phyloP scores from a whole-genome alignment of 1,140 invertebrate genomes.

The Drosophila novamexicana region DNA sequence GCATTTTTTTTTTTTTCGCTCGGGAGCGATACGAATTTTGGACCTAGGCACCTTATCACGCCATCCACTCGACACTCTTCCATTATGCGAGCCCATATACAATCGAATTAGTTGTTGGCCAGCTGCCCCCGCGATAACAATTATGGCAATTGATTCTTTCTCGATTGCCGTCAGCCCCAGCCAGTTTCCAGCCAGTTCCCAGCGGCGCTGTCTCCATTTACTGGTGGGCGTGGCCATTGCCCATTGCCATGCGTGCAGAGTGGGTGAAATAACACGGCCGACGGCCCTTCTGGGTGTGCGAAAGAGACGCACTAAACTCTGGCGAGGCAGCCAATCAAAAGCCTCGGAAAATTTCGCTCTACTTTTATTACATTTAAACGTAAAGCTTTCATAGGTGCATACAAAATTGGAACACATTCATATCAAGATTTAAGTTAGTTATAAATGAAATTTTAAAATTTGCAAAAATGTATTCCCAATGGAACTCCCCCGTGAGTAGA shows the following conservation, averaged over 20 bases:
- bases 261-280: not conserved
- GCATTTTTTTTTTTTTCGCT: not conserved
- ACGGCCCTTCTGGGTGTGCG: not conserved
- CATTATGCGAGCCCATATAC: slow-evolving; percentile 29
- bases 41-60: slow-evolving; percentile 40
- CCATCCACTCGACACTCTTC: slow-evolving; percentile 45
- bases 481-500: too few relatives aligned
- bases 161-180: slow-evolving; percentile 46
- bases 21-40: slow-evolving; percentile 5
- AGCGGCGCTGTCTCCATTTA: too few relatives aligned
- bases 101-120: slow-evolving; percentile 53
- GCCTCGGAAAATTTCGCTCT: not conserved
- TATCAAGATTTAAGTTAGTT: too few relatives aligned
- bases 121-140: slow-evolving; percentile 45
- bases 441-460: too few relatives aligned
- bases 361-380: not conserved
- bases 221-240: slow-evolving; percentile 61
- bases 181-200: not conserved
- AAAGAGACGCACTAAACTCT: slow-evolving; percentile 10
- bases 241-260: slow-evolving; percentile 34
- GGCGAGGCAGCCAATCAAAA: slow-evolving; percentile 18
- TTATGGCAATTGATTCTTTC: slow-evolving; percentile 45
- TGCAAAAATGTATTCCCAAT: too few relatives aligned
- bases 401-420: too few relatives aligned
- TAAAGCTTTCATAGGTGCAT: not conserved